These are phyloP conservation scores for Eupithecia exiguata DNA, from an alignment of 2,888 invertebrate genomes.

Conservation along the genomic window DNA sequence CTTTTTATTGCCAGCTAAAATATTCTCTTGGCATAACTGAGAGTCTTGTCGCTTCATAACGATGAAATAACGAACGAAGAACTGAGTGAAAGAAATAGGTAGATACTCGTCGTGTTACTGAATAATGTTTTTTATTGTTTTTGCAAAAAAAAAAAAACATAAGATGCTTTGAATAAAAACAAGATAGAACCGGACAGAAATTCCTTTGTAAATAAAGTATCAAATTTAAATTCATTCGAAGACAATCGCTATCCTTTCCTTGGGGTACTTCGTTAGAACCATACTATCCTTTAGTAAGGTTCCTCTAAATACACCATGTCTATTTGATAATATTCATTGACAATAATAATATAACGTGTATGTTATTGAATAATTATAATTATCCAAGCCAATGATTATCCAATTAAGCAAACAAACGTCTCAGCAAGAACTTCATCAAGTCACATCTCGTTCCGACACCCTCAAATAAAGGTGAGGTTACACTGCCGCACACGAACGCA, in stretches of 20 bases:
- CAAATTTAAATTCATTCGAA: background rate
- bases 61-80: background rate
- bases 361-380: conserved; percentile 7
- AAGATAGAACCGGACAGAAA: background rate
- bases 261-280: background rate
- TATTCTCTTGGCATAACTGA: background rate
- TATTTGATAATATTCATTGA: background rate
- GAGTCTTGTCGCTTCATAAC: background rate
- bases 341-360: background rate
- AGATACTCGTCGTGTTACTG: background rate
- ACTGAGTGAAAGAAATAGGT: background rate
- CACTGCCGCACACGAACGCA: background rate
- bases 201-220: background rate
- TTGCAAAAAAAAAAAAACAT: no score
- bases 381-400: conserved; percentile 9
- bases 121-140: background rate
- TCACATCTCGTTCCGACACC: conserved; percentile 16
- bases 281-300: background rate
- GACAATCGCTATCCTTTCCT: background rate
- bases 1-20: conserved; percentile 5
- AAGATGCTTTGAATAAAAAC: background rate
- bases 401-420: conserved; percentile 20
- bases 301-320: background rate
- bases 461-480: conserved; percentile 6
- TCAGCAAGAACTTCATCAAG: conserved; percentile 23